Base-by-base conservation (phyloP, 2,797 vertebrate species). In the Hydrolagus colliei region DNA sequence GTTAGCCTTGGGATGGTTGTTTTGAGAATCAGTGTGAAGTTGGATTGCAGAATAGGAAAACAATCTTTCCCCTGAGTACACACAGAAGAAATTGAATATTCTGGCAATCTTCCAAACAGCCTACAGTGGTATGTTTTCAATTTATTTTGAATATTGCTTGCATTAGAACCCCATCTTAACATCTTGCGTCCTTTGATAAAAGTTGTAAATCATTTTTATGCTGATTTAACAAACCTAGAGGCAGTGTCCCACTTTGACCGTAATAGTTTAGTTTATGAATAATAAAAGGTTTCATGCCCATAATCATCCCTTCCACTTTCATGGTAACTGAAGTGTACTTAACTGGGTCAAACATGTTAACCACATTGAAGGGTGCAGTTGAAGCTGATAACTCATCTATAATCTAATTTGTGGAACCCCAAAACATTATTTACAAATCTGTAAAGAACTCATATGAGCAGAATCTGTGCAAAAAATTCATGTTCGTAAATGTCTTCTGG, bases 71-170 rank as follows among this genome's bases (percentile, higher is more conserved):
- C 78, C 27, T 65, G 78, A 63, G 62, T 65, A 13, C 27, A 22
- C 18, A 35, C 61, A 62, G n/a, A 22, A 82, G 65, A 82, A 67
- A 35, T 32, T 67, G 14, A 78, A 63, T 63, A 67, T 67, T 16
- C 62, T 82, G 62, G 52, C 75, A 20, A 59, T 59, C 41, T 77
- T 9, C 41, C 62, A 82, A 27, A 27, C 78, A 67, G 32, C 78
- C 12, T 16, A 35, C 27, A 82, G 63, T 18, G 67, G 6, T 82
- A 82, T 35, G 14, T 67, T 82, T 67, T 67, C 62, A 82, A 82
- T 82, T 18, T 67, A 67, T 80, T 82, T 67, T 82, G 22, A 67
- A 82, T 67, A 82, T 82, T 9, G 32, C 14, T 77, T 77, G 22
- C 22, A 61, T n/a, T 77, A 20, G n/a, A 18, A 79, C 9, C 77